A percentile compares a stretch with the other conserved stretches of the same genome.
Evolutionary conservation across 2,888 invertebrate species (phyloP).

Genomic region (Folsomia candida): DNA sequence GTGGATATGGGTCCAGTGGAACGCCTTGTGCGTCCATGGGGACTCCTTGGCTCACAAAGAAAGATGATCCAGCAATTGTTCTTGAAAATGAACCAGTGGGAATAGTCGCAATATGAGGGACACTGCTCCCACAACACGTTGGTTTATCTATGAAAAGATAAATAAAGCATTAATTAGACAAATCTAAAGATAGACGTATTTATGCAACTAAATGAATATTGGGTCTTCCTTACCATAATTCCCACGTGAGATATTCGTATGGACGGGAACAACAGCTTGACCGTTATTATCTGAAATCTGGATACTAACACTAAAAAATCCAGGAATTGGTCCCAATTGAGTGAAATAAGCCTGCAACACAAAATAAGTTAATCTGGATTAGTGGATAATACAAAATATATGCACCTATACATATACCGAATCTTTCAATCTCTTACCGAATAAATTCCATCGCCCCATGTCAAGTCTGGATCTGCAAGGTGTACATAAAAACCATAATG

Average conservation of each 20-base stretch:
- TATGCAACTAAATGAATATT: background rate
- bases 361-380: no score
- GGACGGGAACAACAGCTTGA: conserved; percentile 49
- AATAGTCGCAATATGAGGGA: conserved; percentile 50
- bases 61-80: conserved; percentile 50
- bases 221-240: conserved; percentile 38
- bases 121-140: conserved; percentile 51
- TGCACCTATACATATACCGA: no score
- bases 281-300: conserved; percentile 51
- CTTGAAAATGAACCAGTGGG: conserved; percentile 51
- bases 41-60: conserved; percentile 49
- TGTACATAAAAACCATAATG: background rate
- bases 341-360: conserved; percentile 55
- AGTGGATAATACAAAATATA: no score
- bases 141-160: conserved; percentile 39
- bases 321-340: conserved; percentile 50
- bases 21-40: conserved; percentile 43
- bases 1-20: conserved; percentile 53
- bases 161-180: no score
- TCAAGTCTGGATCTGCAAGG: conserved; percentile 53
- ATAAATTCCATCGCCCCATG: conserved; percentile 55
- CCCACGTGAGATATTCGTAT: conserved; percentile 48
- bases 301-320: conserved; percentile 53
- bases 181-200: conserved; percentile 7
- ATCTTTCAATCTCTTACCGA: no score